phyloP scores from a whole-genome alignment of 1,140 invertebrate genomes.

The Drosophila trapezifrons region DNA sequence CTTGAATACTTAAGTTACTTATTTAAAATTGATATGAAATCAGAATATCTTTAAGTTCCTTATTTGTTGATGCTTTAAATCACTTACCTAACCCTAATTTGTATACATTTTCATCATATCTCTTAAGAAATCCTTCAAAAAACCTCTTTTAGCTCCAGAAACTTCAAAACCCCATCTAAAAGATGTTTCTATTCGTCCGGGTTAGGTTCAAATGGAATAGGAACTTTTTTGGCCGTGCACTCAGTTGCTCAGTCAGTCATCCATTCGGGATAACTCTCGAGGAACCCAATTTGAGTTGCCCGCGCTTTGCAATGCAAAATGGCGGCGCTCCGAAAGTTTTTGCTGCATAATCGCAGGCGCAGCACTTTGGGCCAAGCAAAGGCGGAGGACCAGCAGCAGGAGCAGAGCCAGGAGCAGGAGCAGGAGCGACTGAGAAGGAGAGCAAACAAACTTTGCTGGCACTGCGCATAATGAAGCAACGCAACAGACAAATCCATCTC shows the following conservation, averaged over 20 bases:
- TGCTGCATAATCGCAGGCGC: conserved; percentile 80
- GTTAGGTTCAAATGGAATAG: not conserved
- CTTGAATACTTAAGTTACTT: too few relatives aligned
- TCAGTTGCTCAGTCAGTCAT: conserved; percentile 29
- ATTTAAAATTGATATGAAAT: too few relatives aligned
- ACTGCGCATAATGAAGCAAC: conserved; percentile 72
- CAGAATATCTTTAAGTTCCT: too few relatives aligned
- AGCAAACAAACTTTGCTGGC: conserved; percentile 61
- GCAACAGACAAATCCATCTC: conserved; percentile 76
- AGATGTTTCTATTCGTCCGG: too few relatives aligned
- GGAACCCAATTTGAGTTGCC: conserved; percentile 76
- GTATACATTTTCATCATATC: too few relatives aligned
- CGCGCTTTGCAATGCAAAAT: conserved; percentile 79
- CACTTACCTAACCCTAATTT: too few relatives aligned
- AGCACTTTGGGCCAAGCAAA: conserved; percentile 66
- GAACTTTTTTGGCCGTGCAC: conserved; percentile 6
- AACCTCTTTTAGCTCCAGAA: too few relatives aligned
- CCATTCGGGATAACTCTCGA: conserved; percentile 57
- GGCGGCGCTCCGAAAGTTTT: conserved; percentile 68
- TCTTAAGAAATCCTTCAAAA: too few relatives aligned
- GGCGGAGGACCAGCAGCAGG: conserved; percentile 7
- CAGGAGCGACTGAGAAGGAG: conserved; percentile 1
- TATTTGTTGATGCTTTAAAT: too few relatives aligned
- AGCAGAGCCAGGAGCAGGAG: conserved; percentile 7
- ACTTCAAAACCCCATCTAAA: not conserved